Conservation (phyloP, 2,797 vertebrate species). For the Chelidonichthys spinosus region DNA sequence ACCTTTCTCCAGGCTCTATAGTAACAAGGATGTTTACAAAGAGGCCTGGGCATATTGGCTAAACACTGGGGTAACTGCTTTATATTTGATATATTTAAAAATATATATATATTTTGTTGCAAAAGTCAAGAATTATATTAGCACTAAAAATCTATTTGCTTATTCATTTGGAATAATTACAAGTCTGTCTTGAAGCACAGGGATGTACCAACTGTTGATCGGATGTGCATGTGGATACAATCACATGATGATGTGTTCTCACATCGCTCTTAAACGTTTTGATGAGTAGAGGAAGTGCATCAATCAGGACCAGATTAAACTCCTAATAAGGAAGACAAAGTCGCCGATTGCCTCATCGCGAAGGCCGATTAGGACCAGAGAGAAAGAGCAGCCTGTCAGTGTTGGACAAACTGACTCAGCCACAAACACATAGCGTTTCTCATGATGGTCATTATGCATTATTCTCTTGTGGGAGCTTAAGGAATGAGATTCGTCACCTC, state of each 20-base stretch:
- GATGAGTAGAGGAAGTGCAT: not conserved
- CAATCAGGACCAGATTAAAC: not conserved
- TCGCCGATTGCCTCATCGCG: not conserved
- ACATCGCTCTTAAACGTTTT: not conserved
- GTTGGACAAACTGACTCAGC: not conserved
- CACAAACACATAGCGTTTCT: not conserved
- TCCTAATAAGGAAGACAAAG: not conserved
- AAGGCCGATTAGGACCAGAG: conserved; percentile 2
- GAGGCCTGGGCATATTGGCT: not conserved
- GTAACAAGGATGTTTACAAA: conserved; percentile 25
- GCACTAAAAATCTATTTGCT: not conserved
- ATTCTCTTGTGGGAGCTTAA: not conserved
- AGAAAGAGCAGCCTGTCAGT: not conserved
- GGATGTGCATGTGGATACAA: not conserved
- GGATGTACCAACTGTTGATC: not conserved
- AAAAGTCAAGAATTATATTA: not conserved
- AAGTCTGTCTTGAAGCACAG: not conserved
- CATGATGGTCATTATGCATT: not conserved
- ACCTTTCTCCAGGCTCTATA: not conserved
- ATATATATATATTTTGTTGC: not conserved
- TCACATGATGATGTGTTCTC: not conserved
- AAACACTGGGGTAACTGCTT: not conserved
- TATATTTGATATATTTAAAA: not conserved
- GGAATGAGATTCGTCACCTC: not conserved
- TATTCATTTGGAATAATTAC: not conserved